Conservation (phyloP, 2,113 vertebrate genomes). For the Clarias batrachus region DNA sequence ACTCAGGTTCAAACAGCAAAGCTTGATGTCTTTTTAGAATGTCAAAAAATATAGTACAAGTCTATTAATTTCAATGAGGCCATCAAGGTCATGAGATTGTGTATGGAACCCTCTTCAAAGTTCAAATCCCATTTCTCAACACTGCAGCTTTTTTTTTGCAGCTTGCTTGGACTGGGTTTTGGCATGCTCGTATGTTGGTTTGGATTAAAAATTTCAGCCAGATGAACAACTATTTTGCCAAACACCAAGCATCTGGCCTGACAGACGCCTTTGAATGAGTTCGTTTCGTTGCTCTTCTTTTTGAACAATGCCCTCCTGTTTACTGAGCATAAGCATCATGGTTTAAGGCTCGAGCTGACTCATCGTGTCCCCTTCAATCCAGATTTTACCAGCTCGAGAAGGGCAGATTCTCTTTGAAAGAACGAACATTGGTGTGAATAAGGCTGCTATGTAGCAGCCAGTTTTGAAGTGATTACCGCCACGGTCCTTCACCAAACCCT, state of each 20-base stretch:
- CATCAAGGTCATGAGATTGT: neutral
- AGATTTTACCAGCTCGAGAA: neutral
- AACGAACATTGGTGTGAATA: slow-evolving; percentile 3
- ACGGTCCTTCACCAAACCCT: slow-evolving; percentile 29
- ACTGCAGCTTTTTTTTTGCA: neutral
- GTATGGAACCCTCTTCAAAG: neutral
- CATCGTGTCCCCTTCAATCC: neutral
- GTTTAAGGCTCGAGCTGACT: slow-evolving; percentile 1
- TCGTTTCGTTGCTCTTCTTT: slow-evolving; percentile 15
- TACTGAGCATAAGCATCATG: neutral
- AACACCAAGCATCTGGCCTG: neutral
- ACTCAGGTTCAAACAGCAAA: neutral
- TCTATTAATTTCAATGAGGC: neutral
- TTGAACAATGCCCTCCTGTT: slow-evolving; percentile 19
- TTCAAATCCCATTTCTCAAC: neutral
- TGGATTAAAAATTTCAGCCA: slow-evolving; percentile 8
- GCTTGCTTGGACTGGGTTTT: neutral
- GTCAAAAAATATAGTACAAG: neutral
- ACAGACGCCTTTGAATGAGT: slow-evolving; percentile 16
- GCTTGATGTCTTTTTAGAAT: neutral
- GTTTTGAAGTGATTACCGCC: slow-evolving; percentile 20
- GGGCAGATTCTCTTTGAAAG: neutral
- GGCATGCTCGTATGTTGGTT: neutral
- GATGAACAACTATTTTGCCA: neutral
- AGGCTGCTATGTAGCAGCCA: slow-evolving; percentile 17